Evolutionary conservation across 2,113 vertebrate species (phyloP), one percentile per base, ranked within the genome.

Genomic region (Microcebus murinus): DNA sequence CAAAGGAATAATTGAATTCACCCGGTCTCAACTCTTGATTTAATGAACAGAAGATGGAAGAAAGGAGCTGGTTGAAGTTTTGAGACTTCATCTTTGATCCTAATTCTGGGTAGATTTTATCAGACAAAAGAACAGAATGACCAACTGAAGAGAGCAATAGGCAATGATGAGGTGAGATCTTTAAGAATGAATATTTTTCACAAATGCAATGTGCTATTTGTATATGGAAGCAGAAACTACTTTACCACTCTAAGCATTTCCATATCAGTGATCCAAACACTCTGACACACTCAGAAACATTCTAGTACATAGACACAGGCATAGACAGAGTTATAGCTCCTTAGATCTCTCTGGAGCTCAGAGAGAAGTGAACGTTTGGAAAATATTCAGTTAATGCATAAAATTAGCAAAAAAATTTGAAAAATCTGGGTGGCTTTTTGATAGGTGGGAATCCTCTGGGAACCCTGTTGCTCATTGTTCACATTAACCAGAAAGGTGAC

Each of bases 1-100:
- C 81, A 97, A 96, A 97, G 95, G 67, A 92, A 39, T 93, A 94
- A 94, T 83, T 94, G 94, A 96, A 94, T 79, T 97, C 91, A 95
- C 81, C 92, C n/a, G 14, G 23, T 90, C 77, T 97, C 89, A 88
- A 93, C 92, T 98, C 87, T 97, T 93, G 94, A 95, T 94, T 97
- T 97, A 96, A 96, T 97, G 96, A 97, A 90, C 92, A 92, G 81
- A 96, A 94, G 95, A 95, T 65, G 57, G 79, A 77, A 29, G 68
- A 70, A 93, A 96, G 27, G 36, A 67, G 55, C 92, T 91, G 59
- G 52, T 92, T 97, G 96, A 95, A 74, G 79, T 94, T 96, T 93
- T 59, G 70, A 45, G n/a, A 92, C 70, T 96, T 77, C 50, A 96
- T 97, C 85, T 97, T 97, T 96, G 91, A 96, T 96, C 86, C 89